Evolutionary conservation across 2,888 invertebrate species (phyloP), one percentile per base, ranked within the genome.

Genomic region (Leptinotarsa juncta): DNA sequence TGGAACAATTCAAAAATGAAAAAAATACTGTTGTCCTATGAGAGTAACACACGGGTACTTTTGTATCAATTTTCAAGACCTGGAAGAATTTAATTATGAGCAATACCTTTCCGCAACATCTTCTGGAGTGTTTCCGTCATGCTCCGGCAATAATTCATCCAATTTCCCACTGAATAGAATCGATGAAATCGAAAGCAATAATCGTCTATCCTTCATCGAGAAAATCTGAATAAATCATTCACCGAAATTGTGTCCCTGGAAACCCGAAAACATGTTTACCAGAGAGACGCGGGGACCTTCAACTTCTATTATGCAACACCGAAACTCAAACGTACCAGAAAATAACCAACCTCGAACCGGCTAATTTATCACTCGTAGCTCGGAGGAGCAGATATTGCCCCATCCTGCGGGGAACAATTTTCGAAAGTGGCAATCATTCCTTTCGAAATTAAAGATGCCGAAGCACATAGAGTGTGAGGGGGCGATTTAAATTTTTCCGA

Each of bases 351-450:
- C 72, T 68, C 62, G 60, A 70, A 77, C 72, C 65, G 32, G 71
- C 73, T 71, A 76, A 71, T 75, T 72, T 72, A 72, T 75, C 75
- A 75, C 66, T 55, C 67, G 51, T 20, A 53, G 65, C 70, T 65
- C 71, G 57, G 50, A 53, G 55, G 57, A 57, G 26, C n/a, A 62
- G 42, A 62, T 62, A 69, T 69, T 49, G 57, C 57, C 48, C 69
- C 57, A 60, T 69, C 69, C 69, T 49, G 69, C 57, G 57, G 75
- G 77, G 71, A 67, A 71, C 78, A 77, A 79, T 77, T 77, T 75
- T 72, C 70, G 67, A 73, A 77, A 79, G 77, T 77, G 79, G 77
- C 79, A 79, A 79, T 79, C 79, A 79, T 79, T 71, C 79, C 76
- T 67, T 73, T 76, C 67, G 77, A 76, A 79, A 79, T 79, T 79